These are phyloP conservation scores for Lasioglossum oenotherae DNA, from an alignment of 2,888 invertebrate genomes.

Conservation along the genomic window DNA sequence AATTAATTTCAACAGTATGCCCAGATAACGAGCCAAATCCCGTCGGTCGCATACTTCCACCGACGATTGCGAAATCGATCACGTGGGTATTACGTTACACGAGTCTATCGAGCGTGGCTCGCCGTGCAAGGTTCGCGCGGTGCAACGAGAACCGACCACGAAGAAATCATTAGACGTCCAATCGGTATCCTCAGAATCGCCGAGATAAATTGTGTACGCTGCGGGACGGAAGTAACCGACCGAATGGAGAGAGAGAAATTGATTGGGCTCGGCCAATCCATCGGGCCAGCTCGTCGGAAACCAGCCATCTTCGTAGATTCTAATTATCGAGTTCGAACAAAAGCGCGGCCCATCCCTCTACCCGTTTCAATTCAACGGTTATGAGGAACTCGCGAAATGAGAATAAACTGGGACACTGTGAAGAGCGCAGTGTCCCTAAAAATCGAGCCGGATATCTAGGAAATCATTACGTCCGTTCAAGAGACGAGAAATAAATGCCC, in stretches of 20 bases:
- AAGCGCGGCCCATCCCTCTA: neutral
- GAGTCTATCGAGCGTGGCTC: constrained; percentile 12
- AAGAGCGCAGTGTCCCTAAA: neutral
- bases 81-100: constrained; percentile 40
- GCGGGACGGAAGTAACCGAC: neutral
- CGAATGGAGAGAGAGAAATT: constrained; percentile 17
- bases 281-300: constrained; percentile 5
- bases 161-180: constrained; percentile 28
- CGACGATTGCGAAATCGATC: constrained; percentile 53
- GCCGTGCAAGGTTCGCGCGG: constrained; percentile 21
- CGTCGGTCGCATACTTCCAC: constrained; percentile 37
- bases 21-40: constrained; percentile 36
- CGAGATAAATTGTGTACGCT: constrained; percentile 11
- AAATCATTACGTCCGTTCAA: neutral
- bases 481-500: neutral
- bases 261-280: constrained; percentile 17
- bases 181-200: constrained; percentile 23
- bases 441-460: neutral
- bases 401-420: constrained; percentile 24
- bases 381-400: neutral
- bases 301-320: constrained; percentile 16
- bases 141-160: neutral
- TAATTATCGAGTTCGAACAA: constrained; percentile 35
- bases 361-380: neutral
- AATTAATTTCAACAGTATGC: constrained; percentile 45